Evolutionary conservation across 2,113 vertebrate genomes (phyloP).

Genomic region (Neolamprologus cancellatus): DNA sequence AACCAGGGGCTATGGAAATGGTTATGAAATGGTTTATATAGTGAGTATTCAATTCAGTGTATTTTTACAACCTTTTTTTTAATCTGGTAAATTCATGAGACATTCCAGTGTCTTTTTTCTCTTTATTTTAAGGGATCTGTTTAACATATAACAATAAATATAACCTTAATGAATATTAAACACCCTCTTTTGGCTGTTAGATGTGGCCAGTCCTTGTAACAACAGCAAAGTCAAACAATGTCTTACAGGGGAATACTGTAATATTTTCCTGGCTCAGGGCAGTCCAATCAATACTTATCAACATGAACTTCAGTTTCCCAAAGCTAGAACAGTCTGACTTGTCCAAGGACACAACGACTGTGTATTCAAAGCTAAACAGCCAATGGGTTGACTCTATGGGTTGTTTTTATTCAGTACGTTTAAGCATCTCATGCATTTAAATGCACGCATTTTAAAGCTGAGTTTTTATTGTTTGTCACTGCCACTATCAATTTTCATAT

Average conservation of each 20-base stretch:
- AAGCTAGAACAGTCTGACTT: constrained; percentile 38
- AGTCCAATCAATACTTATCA: constrained; percentile 67
- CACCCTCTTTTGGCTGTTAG: constrained; percentile 11
- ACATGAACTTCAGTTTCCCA: constrained; percentile 42
- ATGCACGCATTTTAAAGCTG: fast-evolving
- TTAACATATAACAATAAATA: constrained; percentile 4
- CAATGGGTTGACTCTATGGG: not conserved
- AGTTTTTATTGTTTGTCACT: not conserved
- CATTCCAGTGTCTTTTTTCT: not conserved
- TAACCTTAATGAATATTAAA: constrained; percentile 54
- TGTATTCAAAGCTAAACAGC: not conserved
- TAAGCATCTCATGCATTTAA: not conserved
- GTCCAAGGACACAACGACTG: constrained; percentile 31
- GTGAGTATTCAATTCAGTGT: not conserved
- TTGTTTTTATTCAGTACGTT: not conserved
- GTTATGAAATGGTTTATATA: not conserved
- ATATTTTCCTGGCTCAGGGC: constrained; percentile 39
- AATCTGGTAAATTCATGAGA: not conserved
- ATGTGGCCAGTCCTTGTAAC: constrained; percentile 46
- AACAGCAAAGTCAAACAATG: constrained; percentile 52
- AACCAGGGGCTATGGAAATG: not conserved
- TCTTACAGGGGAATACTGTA: constrained; percentile 39
- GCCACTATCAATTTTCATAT: not conserved
- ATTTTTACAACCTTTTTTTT: not conserved
- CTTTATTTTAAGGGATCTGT: not conserved